A percentile compares a stretch with the other conserved stretches of the same genome.
These are phyloP conservation scores for Oxyura jamaicensis DNA, from an alignment of 2,113 vertebrate species.

Conservation along the genomic window DNA sequence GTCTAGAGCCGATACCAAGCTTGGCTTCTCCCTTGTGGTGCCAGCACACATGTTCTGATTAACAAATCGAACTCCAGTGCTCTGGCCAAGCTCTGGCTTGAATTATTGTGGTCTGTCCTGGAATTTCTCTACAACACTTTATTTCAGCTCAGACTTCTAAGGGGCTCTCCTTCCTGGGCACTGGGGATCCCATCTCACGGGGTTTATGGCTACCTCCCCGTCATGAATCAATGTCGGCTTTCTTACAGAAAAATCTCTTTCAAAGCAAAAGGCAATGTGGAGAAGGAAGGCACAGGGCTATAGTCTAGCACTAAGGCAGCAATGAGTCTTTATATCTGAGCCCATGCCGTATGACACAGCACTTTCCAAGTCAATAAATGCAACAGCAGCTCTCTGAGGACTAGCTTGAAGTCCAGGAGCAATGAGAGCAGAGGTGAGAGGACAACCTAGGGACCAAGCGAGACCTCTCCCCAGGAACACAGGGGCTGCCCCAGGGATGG, in stretches of 20 bases:
- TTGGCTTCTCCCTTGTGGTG: background rate
- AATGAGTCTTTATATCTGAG: background rate
- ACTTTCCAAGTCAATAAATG: background rate
- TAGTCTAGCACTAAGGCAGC: background rate
- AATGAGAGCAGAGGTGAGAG: accelerated
- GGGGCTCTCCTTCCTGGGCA: accelerated
- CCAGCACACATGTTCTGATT: background rate
- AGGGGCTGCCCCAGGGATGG: background rate
- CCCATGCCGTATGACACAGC: background rate
- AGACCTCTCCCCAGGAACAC: background rate
- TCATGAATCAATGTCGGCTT: background rate
- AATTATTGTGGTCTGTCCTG: background rate
- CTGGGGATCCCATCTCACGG: background rate
- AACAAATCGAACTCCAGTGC: background rate
- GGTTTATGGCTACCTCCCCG: background rate
- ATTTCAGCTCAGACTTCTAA: background rate
- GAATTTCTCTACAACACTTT: background rate
- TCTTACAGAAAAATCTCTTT: background rate
- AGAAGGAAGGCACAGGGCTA: background rate
- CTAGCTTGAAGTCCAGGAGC: accelerated
- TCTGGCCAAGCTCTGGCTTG: background rate
- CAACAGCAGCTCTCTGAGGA: background rate
- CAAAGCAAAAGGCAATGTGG: background rate
- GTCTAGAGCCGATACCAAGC: background rate
- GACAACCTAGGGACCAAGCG: background rate